phyloP scores from a whole-genome alignment of 2,888 invertebrate species.

The Parnassius smintheus region DNA sequence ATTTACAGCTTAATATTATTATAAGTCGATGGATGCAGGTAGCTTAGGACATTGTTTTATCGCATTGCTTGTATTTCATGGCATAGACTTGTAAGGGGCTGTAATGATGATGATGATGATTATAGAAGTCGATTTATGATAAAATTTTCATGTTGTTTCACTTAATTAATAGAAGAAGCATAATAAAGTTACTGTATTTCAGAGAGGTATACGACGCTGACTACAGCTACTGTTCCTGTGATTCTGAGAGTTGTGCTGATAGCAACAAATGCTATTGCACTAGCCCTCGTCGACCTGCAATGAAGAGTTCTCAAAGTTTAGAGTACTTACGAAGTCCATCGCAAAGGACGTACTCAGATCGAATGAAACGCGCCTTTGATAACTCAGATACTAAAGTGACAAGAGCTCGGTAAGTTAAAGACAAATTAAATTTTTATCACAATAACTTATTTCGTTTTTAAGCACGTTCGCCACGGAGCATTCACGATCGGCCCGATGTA shows the following conservation, averaged over 20 bases:
- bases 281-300: slow-evolving; percentile 48
- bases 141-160: too few relatives aligned
- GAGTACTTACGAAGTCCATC: slow-evolving; percentile 78
- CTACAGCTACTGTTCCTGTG: slow-evolving; percentile 87
- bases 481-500: too few relatives aligned
- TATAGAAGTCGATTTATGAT: too few relatives aligned
- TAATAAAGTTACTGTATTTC: slow-evolving; percentile 34
- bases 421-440: too few relatives aligned
- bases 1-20: too few relatives aligned
- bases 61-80: too few relatives aligned
- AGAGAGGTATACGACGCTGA: slow-evolving; percentile 66
- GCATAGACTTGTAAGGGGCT: too few relatives aligned
- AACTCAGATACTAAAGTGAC: slow-evolving; percentile 67
- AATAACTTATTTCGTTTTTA: too few relatives aligned
- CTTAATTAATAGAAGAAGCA: background rate
- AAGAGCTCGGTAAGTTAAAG: slow-evolving; percentile 53
- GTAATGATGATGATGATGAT: too few relatives aligned
- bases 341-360: slow-evolving; percentile 65
- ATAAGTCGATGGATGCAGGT: too few relatives aligned
- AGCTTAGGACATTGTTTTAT: too few relatives aligned
- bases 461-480: too few relatives aligned
- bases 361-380: slow-evolving; percentile 58
- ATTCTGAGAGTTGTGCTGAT: slow-evolving; percentile 92
- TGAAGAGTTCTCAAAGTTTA: slow-evolving; percentile 72
- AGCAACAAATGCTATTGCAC: slow-evolving; percentile 93